These are phyloP conservation scores for Vireo griseus DNA, from an alignment of 2,797 vertebrate species.

Conservation along the genomic window DNA sequence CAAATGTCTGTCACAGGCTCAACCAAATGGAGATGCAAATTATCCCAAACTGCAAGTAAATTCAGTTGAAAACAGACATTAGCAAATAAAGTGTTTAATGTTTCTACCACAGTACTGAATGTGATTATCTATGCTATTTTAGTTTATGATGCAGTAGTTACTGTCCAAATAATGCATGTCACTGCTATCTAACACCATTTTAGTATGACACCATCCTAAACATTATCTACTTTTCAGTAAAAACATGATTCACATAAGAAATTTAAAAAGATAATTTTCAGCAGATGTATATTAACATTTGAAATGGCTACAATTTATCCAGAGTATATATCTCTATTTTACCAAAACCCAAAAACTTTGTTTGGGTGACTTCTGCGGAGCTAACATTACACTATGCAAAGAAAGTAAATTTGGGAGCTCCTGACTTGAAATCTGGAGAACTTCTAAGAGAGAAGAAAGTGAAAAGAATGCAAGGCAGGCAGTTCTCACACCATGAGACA, in stretches of 20 bases:
- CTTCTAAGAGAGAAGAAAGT: background rate
- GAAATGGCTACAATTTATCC: background rate
- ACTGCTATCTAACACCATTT: background rate
- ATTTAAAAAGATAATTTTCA: background rate
- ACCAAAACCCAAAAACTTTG: background rate
- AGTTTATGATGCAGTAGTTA: background rate
- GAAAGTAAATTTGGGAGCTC: background rate
- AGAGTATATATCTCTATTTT: background rate
- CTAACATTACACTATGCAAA: background rate
- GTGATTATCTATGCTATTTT: background rate
- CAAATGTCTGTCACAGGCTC: background rate
- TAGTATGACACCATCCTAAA: background rate
- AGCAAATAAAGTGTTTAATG: background rate
- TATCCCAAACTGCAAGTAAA: background rate
- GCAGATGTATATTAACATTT: background rate
- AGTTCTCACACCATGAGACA: background rate
- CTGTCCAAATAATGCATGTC: background rate
- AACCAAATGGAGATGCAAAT: background rate
- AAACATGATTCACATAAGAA: background rate
- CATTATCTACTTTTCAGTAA: background rate
- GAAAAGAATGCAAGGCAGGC: background rate
- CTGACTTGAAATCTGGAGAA: background rate
- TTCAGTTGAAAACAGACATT: background rate
- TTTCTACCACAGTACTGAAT: background rate
- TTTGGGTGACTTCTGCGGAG: fast-evolving